phyloP scores from a whole-genome alignment of 1,140 invertebrate genomes.

The Drosophila arizonae region DNA sequence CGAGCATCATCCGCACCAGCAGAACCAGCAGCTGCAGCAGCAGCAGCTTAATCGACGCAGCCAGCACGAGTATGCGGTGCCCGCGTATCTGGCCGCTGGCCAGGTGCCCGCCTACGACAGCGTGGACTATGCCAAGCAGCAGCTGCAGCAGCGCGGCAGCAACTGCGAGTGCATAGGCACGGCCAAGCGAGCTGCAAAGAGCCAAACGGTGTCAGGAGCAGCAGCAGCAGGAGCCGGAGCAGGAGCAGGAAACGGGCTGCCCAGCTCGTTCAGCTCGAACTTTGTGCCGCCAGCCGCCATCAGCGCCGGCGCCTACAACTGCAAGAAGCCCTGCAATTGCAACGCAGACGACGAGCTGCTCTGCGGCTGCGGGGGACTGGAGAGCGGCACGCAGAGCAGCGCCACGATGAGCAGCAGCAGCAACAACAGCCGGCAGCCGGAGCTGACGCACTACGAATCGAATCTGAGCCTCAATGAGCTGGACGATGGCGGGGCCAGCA shows the following conservation, averaged over 20 bases:
- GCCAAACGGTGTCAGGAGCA: slow-evolving; percentile 71
- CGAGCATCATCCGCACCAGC: slow-evolving; percentile 69
- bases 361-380: slow-evolving; percentile 65
- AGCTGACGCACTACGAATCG: slow-evolving; percentile 81
- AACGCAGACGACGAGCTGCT: slow-evolving; percentile 65
- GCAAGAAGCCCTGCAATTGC: slow-evolving; percentile 79
- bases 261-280: slow-evolving; percentile 86
- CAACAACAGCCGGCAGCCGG: slow-evolving; percentile 73
- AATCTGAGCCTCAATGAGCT: slow-evolving; percentile 73
- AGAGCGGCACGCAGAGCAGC: slow-evolving; percentile 80
- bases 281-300: slow-evolving; percentile 85
- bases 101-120: slow-evolving; percentile 68
- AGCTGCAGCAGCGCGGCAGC: slow-evolving; percentile 35
- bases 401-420: slow-evolving; percentile 81
- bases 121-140: slow-evolving; percentile 72
- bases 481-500: slow-evolving; percentile 56
- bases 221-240: slow-evolving; percentile 78
- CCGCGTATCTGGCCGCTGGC: slow-evolving; percentile 57
- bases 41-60: slow-evolving; percentile 62
- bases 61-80: slow-evolving; percentile 82
- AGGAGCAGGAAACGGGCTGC: slow-evolving; percentile 82
- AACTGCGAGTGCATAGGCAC: slow-evolving; percentile 69
- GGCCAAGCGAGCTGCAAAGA: slow-evolving; percentile 63
- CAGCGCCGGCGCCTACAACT: slow-evolving; percentile 84
- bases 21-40: slow-evolving; percentile 38